These are phyloP conservation scores for Burhinus bistriatus DNA, from an alignment of 2,113 vertebrate genomes.

Conservation along the genomic window DNA sequence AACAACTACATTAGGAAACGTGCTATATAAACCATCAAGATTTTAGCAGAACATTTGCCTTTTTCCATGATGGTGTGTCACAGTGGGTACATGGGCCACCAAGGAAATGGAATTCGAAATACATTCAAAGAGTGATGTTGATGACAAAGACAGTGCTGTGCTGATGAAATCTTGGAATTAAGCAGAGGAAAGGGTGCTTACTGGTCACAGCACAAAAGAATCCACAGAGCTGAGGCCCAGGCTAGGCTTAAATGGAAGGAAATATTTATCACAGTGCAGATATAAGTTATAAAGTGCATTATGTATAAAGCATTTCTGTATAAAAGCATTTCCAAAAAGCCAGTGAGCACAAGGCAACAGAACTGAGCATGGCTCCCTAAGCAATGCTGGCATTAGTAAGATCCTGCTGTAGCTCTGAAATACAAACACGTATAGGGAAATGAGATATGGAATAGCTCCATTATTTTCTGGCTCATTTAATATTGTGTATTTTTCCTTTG, in stretches of 20 bases:
- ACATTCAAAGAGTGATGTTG: not conserved
- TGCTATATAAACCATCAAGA: not conserved
- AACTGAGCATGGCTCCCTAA: not conserved
- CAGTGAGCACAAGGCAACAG: not conserved
- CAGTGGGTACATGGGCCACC: not conserved
- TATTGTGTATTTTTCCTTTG: not conserved
- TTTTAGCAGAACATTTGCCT: not conserved
- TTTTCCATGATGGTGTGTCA: not conserved
- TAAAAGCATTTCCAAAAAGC: not conserved
- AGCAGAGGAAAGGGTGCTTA: not conserved
- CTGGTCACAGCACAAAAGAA: not conserved
- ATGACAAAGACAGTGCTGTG: not conserved
- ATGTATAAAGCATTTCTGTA: not conserved
- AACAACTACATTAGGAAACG: not conserved
- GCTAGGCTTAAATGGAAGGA: not conserved
- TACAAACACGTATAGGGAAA: not conserved
- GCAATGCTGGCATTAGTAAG: not conserved
- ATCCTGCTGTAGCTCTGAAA: not conserved
- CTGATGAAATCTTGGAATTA: not conserved
- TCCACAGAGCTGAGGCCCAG: not conserved
- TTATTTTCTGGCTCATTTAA: not conserved
- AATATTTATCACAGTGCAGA: not conserved
- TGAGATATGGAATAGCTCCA: not conserved
- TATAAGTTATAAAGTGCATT: not conserved
- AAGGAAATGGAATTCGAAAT: slow-evolving; percentile 6